These are phyloP conservation scores for Lacanobia wlatinum DNA, from an alignment of 2,888 invertebrate species.

Conservation along the genomic window DNA sequence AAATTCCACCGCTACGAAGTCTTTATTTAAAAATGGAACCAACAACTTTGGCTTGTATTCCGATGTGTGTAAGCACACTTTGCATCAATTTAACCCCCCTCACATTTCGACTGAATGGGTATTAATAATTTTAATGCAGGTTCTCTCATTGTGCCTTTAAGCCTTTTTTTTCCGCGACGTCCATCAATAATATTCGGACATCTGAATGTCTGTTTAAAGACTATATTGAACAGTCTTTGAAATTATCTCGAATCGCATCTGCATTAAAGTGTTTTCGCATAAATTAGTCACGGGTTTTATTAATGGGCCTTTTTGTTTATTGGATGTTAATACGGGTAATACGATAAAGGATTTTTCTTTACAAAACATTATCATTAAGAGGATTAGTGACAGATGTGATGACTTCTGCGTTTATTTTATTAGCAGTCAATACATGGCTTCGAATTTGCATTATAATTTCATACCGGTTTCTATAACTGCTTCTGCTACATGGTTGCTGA, in stretches of 20 bases:
- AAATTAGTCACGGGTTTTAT: constrained; percentile 77
- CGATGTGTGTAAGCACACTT: constrained; percentile 78
- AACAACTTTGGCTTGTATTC: constrained; percentile 84
- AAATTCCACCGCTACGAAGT: constrained; percentile 87
- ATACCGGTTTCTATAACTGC: not conserved
- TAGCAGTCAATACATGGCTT: constrained; percentile 9
- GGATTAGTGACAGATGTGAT: constrained; percentile 41
- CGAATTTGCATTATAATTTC: constrained; percentile 1
- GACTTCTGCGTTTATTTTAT: constrained; percentile 42
- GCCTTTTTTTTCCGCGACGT: constrained; percentile 84
- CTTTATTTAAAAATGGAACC: constrained; percentile 84
- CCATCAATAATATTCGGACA: constrained; percentile 89
- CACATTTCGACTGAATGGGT: constrained; percentile 81
- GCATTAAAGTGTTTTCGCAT: constrained; percentile 78
- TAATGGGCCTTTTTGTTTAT: constrained; percentile 67
- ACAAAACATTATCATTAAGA: constrained; percentile 37
- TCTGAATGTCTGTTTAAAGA: constrained; percentile 86
- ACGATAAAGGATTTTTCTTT: constrained; percentile 32
- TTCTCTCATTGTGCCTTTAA: constrained; percentile 84
- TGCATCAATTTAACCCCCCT: constrained; percentile 60
- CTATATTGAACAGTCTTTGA: constrained; percentile 81
- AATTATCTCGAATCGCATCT: constrained; percentile 82
- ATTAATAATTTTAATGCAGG: constrained; percentile 89
- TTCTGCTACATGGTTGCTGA: not conserved
- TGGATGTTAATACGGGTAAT: constrained; percentile 51